Evolutionary conservation across 1,140 invertebrate genomes (phyloP).

Genomic region (Penaeus indicus): DNA sequence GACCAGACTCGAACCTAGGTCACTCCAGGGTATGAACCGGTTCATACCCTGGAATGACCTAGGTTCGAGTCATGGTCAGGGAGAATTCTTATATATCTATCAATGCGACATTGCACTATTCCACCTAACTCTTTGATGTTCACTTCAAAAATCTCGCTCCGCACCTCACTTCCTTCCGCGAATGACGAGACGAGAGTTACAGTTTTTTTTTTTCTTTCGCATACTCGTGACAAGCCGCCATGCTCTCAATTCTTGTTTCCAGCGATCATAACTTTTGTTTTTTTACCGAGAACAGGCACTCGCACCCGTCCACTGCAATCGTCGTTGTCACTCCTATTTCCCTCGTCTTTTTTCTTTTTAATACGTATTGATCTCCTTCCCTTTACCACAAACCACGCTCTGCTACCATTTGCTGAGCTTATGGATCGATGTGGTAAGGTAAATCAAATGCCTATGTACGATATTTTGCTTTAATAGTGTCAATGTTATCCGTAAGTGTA

Average conservation of each 20-base stretch:
- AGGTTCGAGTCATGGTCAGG: no score
- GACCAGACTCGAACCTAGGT: no score
- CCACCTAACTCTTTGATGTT: not conserved
- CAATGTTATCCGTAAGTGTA: no score
- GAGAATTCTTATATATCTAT: no score
- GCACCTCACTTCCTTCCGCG: not conserved
- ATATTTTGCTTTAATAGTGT: no score
- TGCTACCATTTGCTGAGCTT: no score
- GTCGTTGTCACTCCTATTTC: not conserved
- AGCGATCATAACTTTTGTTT: not conserved
- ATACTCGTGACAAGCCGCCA: not conserved
- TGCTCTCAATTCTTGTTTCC: not conserved
- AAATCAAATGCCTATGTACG: no score
- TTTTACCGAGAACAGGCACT: not conserved
- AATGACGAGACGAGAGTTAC: not conserved
- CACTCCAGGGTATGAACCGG: no score
- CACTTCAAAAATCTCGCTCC: not conserved
- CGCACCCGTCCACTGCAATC: not conserved
- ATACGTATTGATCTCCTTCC: not conserved
- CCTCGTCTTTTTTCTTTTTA: not conserved
- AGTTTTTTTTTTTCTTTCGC: not conserved
- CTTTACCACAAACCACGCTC: no score
- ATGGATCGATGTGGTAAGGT: no score
- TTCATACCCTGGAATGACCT: no score
- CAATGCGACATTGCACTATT: no score